Evolutionary conservation across 2,888 invertebrate species (phyloP).

Genomic region (Bombylius discolor): DNA sequence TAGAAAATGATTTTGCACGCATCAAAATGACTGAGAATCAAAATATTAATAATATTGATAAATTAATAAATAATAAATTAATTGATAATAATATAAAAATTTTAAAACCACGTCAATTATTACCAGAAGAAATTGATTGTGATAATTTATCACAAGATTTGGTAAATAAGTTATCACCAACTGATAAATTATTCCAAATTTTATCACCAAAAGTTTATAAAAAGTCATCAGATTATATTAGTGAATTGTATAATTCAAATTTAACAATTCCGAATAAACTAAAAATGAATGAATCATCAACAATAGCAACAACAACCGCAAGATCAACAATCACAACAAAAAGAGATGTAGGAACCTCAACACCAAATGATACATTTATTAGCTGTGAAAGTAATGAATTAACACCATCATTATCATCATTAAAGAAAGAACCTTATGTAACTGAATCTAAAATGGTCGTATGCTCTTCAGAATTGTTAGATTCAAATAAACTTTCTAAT

Average conservation of each 20-base stretch:
- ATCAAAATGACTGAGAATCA: constrained; percentile 18
- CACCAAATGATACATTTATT: constrained; percentile 17
- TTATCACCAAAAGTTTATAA: constrained; percentile 29
- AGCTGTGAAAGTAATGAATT: constrained; percentile 9
- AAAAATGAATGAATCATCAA: background rate
- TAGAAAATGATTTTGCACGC: constrained; percentile 26
- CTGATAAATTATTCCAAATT: constrained; percentile 53
- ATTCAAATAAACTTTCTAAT: background rate
- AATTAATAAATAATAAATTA: background rate
- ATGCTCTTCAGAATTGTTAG: background rate
- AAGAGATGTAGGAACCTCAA: constrained; percentile 36
- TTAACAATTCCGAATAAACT: constrained; percentile 19
- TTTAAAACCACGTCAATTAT: constrained; percentile 31
- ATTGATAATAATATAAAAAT: background rate
- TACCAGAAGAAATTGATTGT: constrained; percentile 66
- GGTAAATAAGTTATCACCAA: constrained; percentile 46
- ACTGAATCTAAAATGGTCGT: background rate
- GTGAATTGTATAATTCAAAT: constrained; percentile 33
- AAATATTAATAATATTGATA: constrained; percentile 1
- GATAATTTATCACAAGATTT: constrained; percentile 55
- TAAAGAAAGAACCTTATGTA: background rate
- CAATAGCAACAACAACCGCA: constrained; percentile 15
- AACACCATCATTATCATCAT: background rate
- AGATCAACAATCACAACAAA: constrained; percentile 17
- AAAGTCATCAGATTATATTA: constrained; percentile 32